phyloP scores from a whole-genome alignment of 2,113 vertebrate genomes.

The Oncorhynchus mykiss region DNA sequence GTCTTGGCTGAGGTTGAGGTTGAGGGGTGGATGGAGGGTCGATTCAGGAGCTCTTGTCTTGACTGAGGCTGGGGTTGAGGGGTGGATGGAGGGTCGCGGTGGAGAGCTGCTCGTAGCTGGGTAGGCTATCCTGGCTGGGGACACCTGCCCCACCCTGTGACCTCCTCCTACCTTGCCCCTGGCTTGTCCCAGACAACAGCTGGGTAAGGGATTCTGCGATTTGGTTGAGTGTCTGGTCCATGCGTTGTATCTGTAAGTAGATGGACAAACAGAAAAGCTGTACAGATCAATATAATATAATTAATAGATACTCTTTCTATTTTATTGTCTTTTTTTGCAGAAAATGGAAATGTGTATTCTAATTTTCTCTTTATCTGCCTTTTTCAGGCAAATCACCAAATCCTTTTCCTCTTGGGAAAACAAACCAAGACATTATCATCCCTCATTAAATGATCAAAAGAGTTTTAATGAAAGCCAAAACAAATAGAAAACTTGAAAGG shows the following conservation, averaged over 20 bases:
- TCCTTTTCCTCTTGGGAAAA: background rate
- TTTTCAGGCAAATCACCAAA: no score
- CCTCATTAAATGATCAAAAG: background rate
- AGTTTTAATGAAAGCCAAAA: background rate
- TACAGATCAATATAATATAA: background rate
- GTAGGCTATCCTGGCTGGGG: conserved; percentile 76
- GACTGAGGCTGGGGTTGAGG: no score
- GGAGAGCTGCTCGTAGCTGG: conserved; percentile 87
- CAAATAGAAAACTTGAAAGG: background rate
- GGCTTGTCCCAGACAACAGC: conserved; percentile 64
- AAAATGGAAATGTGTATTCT: no score
- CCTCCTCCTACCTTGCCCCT: conserved; percentile 39
- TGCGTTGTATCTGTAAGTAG: conserved; percentile 77
- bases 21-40: background rate
- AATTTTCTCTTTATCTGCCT: no score
- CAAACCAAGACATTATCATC: background rate
- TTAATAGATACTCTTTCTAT: background rate
- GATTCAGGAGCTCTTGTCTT: background rate
- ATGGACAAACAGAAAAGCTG: background rate
- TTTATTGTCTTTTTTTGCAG: background rate
- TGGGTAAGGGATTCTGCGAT: conserved; percentile 81
- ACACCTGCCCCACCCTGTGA: conserved; percentile 45
- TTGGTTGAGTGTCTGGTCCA: conserved; percentile 85
- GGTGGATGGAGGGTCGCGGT: conserved; percentile 42
- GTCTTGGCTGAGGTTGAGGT: no score